Base-by-base conservation (phyloP, 1,140 invertebrate genomes). In the Ceratina australensis region DNA sequence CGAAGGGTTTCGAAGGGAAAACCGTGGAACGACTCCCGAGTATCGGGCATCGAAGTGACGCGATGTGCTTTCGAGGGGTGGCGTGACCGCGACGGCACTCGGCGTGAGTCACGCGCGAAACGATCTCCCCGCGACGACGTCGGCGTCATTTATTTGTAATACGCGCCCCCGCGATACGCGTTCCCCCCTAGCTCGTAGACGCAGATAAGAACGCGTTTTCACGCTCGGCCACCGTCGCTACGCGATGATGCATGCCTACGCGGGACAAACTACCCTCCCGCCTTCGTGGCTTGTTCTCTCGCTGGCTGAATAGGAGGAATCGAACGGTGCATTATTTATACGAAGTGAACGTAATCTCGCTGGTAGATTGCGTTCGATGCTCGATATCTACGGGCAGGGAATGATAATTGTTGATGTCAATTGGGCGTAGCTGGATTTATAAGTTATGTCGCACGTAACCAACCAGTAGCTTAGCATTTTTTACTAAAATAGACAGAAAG, bases 311-410 rank as follows among this genome's bases (percentile, higher is more conserved):
- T 8, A 13, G 42, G 26, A 26, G 63, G 24, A 72, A 85, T 84
- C 67, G 75, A 84, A 75, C n/a, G 61, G 69, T 85, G 75, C 82
- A 84, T 85, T 75, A 84, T 85, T 85, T 81, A 84, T 82, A 47
- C 26, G 59, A 81, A 52, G 50, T 66, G 54, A 69, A 65, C 49
- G 65, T 79, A 82, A 83, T 75, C 76, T 54, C 12, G 73, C 22
- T 15, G 49, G 16, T 42, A 56, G 71, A 83, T 81, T 47, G 79
- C 57, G 75, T 8, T n/a, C 16, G 73, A 75, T 75, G 68, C 20
- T 0, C 16, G 33, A 60, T 71, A 15, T 50, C 26, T 50, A 28
- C 5, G 50, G 33, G 15, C 12, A 8, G 74, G 57, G 66, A 66
- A 77, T 61, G 57, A 63, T 77, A 77, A 77, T 77, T 77, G 56